Conservation (phyloP, 2,797 vertebrate species). For the Cichlasoma orientale region DNA sequence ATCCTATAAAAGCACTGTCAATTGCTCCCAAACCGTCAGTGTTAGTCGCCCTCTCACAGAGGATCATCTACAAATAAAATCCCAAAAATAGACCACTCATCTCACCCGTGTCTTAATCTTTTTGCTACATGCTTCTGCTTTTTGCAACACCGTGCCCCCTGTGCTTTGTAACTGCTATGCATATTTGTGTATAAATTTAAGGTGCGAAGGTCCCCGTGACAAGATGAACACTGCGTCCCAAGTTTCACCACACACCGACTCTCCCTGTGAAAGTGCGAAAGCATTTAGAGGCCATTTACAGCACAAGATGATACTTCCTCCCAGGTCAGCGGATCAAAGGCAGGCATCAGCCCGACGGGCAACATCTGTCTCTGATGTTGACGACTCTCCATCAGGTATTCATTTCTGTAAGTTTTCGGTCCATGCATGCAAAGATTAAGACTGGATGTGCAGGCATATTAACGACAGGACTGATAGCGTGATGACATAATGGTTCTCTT, state of each 20-base stretch:
- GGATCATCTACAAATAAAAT: slow-evolving; percentile 29
- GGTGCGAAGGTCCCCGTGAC: slow-evolving; percentile 51
- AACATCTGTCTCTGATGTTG: slow-evolving; percentile 10
- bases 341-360: neutral
- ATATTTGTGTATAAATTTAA: slow-evolving; percentile 28
- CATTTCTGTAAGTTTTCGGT: neutral
- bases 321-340: slow-evolving; percentile 25
- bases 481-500: slow-evolving; percentile 23
- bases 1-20: slow-evolving; percentile 64
- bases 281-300: slow-evolving; percentile 51
- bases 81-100: slow-evolving; percentile 7
- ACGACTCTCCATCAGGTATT: neutral
- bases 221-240: slow-evolving; percentile 9
- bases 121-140: neutral
- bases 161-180: neutral
- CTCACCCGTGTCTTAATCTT: neutral
- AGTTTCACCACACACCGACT: slow-evolving; percentile 31
- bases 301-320: slow-evolving; percentile 33
- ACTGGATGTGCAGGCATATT: slow-evolving; percentile 5
- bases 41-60: slow-evolving; percentile 37
- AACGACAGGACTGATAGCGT: slow-evolving; percentile 13
- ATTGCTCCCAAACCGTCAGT: slow-evolving; percentile 53
- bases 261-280: slow-evolving; percentile 60
- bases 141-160: neutral
- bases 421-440: neutral